Evolutionary conservation across 1,140 invertebrate species (phyloP).

Genomic region (Anoplophora glabripennis): DNA sequence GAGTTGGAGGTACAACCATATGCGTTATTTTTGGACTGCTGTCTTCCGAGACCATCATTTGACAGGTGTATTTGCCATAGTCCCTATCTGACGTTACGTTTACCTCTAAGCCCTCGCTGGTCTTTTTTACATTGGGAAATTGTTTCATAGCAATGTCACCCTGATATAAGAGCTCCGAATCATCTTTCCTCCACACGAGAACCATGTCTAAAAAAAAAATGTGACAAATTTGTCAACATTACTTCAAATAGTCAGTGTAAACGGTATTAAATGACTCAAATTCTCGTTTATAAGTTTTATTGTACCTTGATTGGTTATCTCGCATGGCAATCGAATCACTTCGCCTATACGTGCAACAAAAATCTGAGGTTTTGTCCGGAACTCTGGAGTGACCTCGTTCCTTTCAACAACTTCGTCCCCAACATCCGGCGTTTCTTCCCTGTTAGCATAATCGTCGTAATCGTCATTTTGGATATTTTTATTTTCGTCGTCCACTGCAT

Average conservation of each 20-base stretch:
- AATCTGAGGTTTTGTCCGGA: neutral
- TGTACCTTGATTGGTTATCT: conserved; percentile 3
- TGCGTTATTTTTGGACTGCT: conserved; percentile 16
- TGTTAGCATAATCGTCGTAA: neutral
- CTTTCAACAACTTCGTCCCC: conserved; percentile 2
- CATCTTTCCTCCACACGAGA: conserved; percentile 21
- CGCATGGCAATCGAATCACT: conserved; percentile 2
- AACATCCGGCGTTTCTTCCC: neutral
- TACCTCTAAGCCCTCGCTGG: conserved; percentile 10
- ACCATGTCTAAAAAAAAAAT: conserved; percentile 18
- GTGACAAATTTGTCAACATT: neutral
- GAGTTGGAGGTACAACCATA: conserved; percentile 6
- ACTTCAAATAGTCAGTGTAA: too few species aligned
- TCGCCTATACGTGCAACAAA: conserved; percentile 11
- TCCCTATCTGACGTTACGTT: conserved; percentile 15
- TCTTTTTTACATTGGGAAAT: conserved; percentile 16
- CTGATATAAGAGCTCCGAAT: conserved; percentile 18
- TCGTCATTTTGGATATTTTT: conserved; percentile 14
- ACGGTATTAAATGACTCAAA: too few species aligned
- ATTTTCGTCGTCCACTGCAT: neutral
- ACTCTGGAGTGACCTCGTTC: neutral
- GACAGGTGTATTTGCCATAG: conserved; percentile 23
- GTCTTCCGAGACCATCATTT: conserved; percentile 13
- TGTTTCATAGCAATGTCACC: conserved; percentile 7
- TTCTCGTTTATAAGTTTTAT: too few species aligned